Conservation (phyloP, 2,113 vertebrate species). For the Dendrocopos noguchii region DNA sequence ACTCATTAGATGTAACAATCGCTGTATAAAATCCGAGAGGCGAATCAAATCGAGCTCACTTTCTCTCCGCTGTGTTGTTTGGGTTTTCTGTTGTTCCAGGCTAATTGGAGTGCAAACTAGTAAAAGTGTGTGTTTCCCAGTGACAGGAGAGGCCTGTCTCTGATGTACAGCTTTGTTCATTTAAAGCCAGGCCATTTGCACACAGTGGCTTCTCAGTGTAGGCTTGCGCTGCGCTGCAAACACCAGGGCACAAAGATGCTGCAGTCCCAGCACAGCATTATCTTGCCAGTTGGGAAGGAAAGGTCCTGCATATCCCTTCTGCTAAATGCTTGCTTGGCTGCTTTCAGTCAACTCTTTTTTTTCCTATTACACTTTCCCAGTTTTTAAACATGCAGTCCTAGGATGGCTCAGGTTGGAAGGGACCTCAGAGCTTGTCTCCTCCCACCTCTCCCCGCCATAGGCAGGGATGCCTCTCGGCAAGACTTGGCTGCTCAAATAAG, state of each 20-base stretch:
- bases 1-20: slow-evolving; percentile 12
- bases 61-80: not conserved
- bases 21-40: not conserved
- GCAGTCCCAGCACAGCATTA: not conserved
- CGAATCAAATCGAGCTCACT: slow-evolving; percentile 10
- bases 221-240: slow-evolving; percentile 6
- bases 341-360: not conserved
- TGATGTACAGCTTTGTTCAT: slow-evolving; percentile 31
- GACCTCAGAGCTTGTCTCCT: no score
- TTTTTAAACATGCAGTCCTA: not conserved
- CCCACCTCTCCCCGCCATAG: no score
- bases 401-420: no score
- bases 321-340: not conserved
- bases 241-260: not conserved
- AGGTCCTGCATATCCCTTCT: not conserved
- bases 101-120: slow-evolving; percentile 47
- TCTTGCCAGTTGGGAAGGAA: not conserved
- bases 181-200: slow-evolving; percentile 48
- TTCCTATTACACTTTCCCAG: not conserved
- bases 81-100: not conserved
- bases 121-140: slow-evolving; percentile 49
- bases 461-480: no score
- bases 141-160: slow-evolving; percentile 23
- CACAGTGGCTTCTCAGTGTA: slow-evolving; percentile 6
- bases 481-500: not conserved